Base-by-base conservation (phyloP, 2,797 vertebrate species). In the Hozukius guyotensis region DNA sequence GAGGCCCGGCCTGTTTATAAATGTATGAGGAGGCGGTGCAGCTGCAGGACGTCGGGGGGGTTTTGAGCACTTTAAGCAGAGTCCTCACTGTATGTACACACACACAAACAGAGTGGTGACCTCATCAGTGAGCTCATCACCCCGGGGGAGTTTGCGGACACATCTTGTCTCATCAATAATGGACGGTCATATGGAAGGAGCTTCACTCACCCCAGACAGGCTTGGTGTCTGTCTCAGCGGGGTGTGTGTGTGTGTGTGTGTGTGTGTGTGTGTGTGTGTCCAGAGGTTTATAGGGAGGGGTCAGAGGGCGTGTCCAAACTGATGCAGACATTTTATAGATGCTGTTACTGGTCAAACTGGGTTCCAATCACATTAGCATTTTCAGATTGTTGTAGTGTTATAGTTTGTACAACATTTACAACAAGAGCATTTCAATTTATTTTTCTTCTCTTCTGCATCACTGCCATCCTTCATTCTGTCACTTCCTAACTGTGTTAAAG, bases 141-240 rank as follows among this genome's bases (percentile, higher is more conserved):
- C 89, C 71, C 73, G 10, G 70, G 77, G 87, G 86, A 57, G 56
- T 8, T 53, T 63, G 52, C 78, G 77, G 78, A 78, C 68, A 73
- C 81, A 72, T 86, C 77, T 84, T 55, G 79, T 84, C 80, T 91
- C 80, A 82, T 93, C 70, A 94, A 91, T 94, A 88, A 92, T 89
- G 77, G 82, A 92, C 13, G 0, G 74, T 73, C 75, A 73, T 79
- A 87, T 57, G 53, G 70, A 84, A 9, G 60, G 32, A 77, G 77
- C 49, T 80, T 78, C 77, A 79, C 77, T 77, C 18, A 57, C 27
- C 49, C 16, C 76, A 89, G 84, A 91, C 83, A 66, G 79, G 77
- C 36, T 32, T 84, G 74, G 68, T 62, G 65, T 69, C 80, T 85
- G 32, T 20, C 52, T 72, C 46, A 59, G 57, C 16, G 4, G 32